phyloP scores from a whole-genome alignment of 2,797 vertebrate genomes.

The Chrosomus eos region DNA sequence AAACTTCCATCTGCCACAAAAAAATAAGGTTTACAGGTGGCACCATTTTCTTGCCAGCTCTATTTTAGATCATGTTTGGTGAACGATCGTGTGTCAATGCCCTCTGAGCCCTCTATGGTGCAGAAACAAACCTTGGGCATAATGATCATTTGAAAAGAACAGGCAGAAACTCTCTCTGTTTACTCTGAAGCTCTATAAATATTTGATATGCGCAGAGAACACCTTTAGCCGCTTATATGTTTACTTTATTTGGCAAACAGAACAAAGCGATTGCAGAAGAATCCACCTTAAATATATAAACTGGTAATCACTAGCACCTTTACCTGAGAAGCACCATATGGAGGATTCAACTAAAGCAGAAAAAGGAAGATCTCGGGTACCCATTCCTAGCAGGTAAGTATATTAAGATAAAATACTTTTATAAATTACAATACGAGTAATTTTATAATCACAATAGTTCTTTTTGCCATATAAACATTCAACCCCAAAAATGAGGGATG shows the following conservation, averaged over 20 bases:
- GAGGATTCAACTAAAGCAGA: neutral
- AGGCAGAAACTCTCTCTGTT: slow-evolving; percentile 16
- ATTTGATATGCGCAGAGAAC: slow-evolving; percentile 30
- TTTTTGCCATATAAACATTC: neutral
- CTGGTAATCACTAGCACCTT: neutral
- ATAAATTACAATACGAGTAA: neutral
- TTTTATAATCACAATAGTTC: neutral
- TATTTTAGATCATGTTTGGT: slow-evolving; percentile 20
- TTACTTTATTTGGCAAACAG: slow-evolving; percentile 11
- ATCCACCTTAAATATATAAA: slow-evolving; percentile 7
- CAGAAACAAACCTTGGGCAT: slow-evolving; percentile 11
- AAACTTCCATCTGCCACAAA: slow-evolving; percentile 48
- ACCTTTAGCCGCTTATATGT: neutral
- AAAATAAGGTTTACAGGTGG: slow-evolving; percentile 40
- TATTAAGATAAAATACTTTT: neutral
- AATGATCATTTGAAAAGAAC: slow-evolving; percentile 14
- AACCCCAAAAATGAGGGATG: neutral
- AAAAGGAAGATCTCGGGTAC: neutral
- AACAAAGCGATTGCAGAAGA: slow-evolving; percentile 10
- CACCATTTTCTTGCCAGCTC: slow-evolving; percentile 13
- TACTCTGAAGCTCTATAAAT: neutral
- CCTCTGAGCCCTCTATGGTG: slow-evolving; percentile 4
- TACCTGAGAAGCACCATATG: neutral
- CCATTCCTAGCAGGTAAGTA: neutral
- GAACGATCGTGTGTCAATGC: slow-evolving; percentile 5